These are phyloP conservation scores for Channa argus DNA, from an alignment of 2,113 vertebrate genomes.

Conservation along the genomic window DNA sequence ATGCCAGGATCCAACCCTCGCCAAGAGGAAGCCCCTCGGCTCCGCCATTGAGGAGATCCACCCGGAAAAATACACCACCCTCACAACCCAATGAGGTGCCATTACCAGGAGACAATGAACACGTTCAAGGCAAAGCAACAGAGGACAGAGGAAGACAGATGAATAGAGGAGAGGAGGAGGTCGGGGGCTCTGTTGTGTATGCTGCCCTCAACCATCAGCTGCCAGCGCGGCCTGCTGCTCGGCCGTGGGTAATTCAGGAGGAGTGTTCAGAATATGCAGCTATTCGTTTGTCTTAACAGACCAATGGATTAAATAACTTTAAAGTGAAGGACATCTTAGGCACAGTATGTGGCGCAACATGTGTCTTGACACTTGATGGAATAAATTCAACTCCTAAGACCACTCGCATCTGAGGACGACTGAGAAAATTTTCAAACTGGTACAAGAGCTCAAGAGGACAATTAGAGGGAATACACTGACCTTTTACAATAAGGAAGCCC, in stretches of 20 bases:
- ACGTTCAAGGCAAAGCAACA: not conserved
- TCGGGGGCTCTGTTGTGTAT: conserved; percentile 59
- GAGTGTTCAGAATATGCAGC: conserved; percentile 79
- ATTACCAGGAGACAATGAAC: not conserved
- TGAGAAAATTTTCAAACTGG: not conserved
- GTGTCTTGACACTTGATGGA: not conserved
- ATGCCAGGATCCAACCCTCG: not conserved
- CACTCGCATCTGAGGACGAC: conserved; percentile 9
- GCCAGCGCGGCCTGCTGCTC: not conserved
- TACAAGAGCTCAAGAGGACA: not conserved
- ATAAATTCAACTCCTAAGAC: not conserved
- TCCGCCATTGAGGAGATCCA: not conserved
- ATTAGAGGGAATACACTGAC: not conserved
- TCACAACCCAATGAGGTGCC: not conserved
- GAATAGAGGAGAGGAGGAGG: not conserved
- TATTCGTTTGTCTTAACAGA: conserved; percentile 59
- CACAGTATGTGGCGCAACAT: too few species aligned
- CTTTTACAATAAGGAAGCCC: too few species aligned
- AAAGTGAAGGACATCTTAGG: not conserved
- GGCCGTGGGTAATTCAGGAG: conserved; percentile 16
- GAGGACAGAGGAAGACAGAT: not conserved
- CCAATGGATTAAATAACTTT: not conserved
- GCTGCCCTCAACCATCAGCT: conserved; percentile 72
- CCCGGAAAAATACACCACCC: conserved; percentile 14
- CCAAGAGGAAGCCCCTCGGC: conserved; percentile 34